These are phyloP conservation scores for Hoplodrina blanda DNA, from an alignment of 2,888 invertebrate genomes.

Conservation along the genomic window DNA sequence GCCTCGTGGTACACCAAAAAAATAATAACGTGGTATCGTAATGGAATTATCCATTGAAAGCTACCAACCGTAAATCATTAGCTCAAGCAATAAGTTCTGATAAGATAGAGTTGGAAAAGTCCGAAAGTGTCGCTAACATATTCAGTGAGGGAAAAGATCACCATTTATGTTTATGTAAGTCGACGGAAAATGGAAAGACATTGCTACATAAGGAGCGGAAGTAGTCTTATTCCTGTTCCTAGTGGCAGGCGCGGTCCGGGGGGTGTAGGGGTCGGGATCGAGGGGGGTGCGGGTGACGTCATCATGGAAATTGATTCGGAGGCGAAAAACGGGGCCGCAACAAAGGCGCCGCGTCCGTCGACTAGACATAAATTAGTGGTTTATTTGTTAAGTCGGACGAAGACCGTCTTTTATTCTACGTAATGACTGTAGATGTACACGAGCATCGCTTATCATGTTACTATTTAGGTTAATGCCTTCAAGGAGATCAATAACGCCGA, in stretches of 20 bases:
- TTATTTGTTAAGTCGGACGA: constrained; percentile 80
- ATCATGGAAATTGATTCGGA: constrained; percentile 87
- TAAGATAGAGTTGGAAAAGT: constrained; percentile 63
- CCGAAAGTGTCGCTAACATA: constrained; percentile 55
- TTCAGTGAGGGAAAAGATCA: constrained; percentile 64
- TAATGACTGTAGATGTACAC: constrained; percentile 71
- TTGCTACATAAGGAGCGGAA: constrained; percentile 80
- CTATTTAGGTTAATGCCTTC: constrained; percentile 67
- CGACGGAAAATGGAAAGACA: constrained; percentile 75
- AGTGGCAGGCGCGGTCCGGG: constrained; percentile 71
- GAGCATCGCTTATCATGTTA: constrained; percentile 73
- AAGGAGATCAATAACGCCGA: constrained; percentile 56
- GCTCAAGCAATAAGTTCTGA: constrained; percentile 64
- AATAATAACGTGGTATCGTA: constrained; percentile 52
- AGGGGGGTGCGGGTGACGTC: constrained; percentile 80
- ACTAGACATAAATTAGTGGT: constrained; percentile 84
- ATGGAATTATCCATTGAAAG: constrained; percentile 62
- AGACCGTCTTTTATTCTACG: constrained; percentile 74
- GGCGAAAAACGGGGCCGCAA: constrained; percentile 87
- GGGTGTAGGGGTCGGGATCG: constrained; percentile 63
- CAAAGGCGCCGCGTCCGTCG: constrained; percentile 82
- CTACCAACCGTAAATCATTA: constrained; percentile 60
- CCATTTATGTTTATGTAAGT: constrained; percentile 70
- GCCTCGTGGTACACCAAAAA: constrained; percentile 40
- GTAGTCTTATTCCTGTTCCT: constrained; percentile 80